Evolutionary conservation across 2,888 invertebrate species (phyloP), one percentile per base, ranked within the genome.

Genomic region (Agrotis ipsilon): DNA sequence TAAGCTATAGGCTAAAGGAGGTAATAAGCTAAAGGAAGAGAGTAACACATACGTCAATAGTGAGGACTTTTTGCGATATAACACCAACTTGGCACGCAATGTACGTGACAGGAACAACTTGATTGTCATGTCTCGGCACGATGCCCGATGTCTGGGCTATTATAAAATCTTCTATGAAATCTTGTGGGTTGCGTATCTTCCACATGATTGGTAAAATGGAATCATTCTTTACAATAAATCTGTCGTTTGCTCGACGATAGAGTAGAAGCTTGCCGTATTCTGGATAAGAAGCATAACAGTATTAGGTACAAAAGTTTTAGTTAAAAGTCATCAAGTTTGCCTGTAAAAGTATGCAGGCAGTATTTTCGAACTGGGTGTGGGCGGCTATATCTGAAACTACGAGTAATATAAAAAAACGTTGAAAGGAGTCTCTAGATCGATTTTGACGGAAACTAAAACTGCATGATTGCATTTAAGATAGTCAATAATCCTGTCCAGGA

Each of bases 191-290:
- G 49, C 90, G 87, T 80, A 97, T 93, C 84, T 92, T 92, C 97
- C 97, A 97, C 89, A 94, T 94, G 58, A 97, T 88, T 18, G 96
- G 92, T 59, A 97, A 88, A 46, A 96, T 93, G 0, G 97, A 96
- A 83, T 96, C 95, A 84, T 97, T 97, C 68, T 92, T 95, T 27
- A 97, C 90, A 58, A 93, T 96, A 55, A 97, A 90, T 72, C 91
- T 93, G 72, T 96, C 95, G 48, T 92, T 94, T 83, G 94, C 96
- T 55, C 93, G 93, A 59, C 96, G 93, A 78, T 96, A 94, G 0
- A 97, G 87, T 48, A 97, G 89, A 27, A 96, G 92, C 72, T 96
- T 96, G n/a, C 96, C 97, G 71, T 97, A 97, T 66, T 93, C 92
- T 89, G 95, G 71, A 89, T 83, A 51, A 9, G 11, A 39, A 11